Conservation (phyloP, 1,140 invertebrate species). For the Orchestia grillus region DNA sequence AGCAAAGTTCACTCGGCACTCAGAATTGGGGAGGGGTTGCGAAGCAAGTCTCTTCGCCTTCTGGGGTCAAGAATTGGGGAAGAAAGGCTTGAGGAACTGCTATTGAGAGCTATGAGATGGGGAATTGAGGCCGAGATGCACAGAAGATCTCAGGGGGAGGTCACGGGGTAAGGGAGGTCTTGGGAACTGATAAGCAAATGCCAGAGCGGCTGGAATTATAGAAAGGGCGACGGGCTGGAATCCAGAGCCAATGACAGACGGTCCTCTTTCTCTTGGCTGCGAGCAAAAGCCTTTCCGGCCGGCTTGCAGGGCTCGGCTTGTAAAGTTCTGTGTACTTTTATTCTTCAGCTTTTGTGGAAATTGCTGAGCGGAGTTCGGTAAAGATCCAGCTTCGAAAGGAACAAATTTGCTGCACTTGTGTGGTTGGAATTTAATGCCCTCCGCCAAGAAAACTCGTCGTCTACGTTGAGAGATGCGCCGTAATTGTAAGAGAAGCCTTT, state of each 20-base stretch:
- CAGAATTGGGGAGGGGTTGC: not conserved
- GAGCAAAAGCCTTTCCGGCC: not conserved
- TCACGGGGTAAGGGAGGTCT: not conserved
- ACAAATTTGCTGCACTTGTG: not conserved
- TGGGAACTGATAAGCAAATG: constrained; percentile 24
- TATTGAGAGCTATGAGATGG: constrained; percentile 35
- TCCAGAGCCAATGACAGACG: not conserved
- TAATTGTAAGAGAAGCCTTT: not conserved
- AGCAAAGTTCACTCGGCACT: constrained; percentile 38
- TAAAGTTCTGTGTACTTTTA: not conserved
- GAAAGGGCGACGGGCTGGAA: not conserved
- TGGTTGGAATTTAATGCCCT: not conserved
- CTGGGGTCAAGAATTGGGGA: constrained; percentile 39
- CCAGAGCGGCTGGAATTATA: not conserved
- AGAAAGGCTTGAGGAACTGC: constrained; percentile 40
- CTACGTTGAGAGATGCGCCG: too few relatives aligned
- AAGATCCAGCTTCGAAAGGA: not conserved
- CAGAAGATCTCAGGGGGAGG: not conserved
- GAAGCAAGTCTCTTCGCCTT: not conserved
- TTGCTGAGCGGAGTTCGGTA: not conserved
- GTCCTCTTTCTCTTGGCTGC: not conserved
- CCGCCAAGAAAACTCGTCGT: not conserved
- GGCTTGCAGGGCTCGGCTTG: not conserved
- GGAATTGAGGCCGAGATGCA: constrained; percentile 16
- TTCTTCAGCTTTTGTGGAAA: not conserved